These are phyloP conservation scores for Calosoma granatense DNA, from an alignment of 1,140 invertebrate genomes.

Conservation along the genomic window DNA sequence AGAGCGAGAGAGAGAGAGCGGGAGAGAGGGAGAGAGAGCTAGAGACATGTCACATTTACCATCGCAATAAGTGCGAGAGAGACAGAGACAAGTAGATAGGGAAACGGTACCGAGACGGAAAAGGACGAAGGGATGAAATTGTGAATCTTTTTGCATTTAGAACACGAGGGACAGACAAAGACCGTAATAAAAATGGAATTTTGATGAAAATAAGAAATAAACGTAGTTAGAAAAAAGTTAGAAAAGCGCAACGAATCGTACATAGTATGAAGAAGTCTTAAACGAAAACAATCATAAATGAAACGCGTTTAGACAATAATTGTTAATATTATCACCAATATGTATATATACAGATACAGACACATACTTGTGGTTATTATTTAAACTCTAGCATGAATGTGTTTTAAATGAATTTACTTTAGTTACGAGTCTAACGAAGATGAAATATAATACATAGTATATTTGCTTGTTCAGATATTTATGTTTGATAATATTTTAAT, in stretches of 20 bases:
- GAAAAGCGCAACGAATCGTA: no score
- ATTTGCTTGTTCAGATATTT: neutral
- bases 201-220: constrained; percentile 5
- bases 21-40: constrained; percentile 13
- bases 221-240: neutral
- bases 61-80: neutral
- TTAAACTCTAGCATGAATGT: no score
- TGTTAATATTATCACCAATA: no score
- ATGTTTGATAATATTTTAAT: neutral
- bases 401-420: no score
- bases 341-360: no score
- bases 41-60: constrained; percentile 15
- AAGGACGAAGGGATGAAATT: constrained; percentile 13
- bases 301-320: no score
- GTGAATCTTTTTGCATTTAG: constrained; percentile 14
- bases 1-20: constrained; percentile 14
- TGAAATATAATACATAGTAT: no score
- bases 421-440: no score
- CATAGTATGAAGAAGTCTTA: no score
- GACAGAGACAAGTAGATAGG: neutral
- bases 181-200: constrained; percentile 1
- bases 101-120: constrained; percentile 6
- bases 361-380: no score
- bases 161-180: constrained; percentile 10
- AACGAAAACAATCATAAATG: no score